A percentile compares a stretch with the other conserved stretches of the same genome.
These are phyloP conservation scores for Lagopus leucura DNA, from an alignment of 2,113 vertebrate genomes.

Conservation along the genomic window DNA sequence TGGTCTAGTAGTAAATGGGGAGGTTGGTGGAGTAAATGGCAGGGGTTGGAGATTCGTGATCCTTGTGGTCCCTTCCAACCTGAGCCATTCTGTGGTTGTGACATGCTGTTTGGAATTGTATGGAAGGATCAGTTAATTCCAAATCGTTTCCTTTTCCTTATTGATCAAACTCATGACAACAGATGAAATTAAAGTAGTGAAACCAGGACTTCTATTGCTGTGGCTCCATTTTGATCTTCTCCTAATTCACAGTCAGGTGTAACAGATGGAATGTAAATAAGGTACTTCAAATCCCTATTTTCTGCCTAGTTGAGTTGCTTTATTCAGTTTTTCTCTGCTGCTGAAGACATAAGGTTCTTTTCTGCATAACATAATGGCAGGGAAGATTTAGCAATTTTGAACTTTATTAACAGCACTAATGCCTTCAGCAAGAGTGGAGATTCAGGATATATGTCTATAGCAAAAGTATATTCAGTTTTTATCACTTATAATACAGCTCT, in stretches of 20 bases:
- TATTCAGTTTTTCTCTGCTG: conserved; percentile 1
- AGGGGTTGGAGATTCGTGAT: too few species aligned
- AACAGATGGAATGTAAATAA: neutral
- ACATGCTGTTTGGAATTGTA: neutral
- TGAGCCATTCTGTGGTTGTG: neutral
- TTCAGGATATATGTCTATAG: neutral
- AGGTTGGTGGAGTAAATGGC: too few species aligned
- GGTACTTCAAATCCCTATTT: neutral
- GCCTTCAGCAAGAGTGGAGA: neutral
- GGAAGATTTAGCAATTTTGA: conserved; percentile 11
- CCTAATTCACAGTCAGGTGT: neutral
- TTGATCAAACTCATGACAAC: neutral
- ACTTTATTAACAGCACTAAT: conserved; percentile 14
- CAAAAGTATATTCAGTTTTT: conserved; percentile 13
- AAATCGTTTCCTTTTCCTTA: neutral
- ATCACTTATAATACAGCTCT: neutral
- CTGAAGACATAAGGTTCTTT: neutral
- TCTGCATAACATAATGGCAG: neutral
- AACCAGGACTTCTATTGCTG: neutral
- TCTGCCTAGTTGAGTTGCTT: neutral
- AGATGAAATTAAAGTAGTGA: neutral
- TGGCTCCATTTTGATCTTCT: neutral
- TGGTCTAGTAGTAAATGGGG: too few species aligned
- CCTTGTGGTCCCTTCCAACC: too few species aligned
- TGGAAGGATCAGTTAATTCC: neutral